Evolutionary conservation across 1,140 invertebrate species (phyloP).

Genomic region (Caenorhabditis inopinata): DNA sequence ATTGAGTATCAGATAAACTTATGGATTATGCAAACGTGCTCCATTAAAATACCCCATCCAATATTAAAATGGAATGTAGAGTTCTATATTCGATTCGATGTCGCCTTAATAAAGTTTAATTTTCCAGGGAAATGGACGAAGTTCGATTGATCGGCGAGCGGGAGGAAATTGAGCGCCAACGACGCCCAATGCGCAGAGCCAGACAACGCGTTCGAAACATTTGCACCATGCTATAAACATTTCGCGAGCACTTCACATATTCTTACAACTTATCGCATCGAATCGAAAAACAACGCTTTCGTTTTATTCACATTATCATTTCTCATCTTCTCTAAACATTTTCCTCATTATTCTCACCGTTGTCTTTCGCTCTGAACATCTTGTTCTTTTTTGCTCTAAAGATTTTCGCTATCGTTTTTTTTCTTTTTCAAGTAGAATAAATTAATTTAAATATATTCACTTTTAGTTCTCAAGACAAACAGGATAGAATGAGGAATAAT

Average conservation of each 20-base stretch:
- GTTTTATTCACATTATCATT: no score
- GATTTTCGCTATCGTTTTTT: no score
- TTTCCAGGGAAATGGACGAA: conserved; percentile 21
- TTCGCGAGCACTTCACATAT: no score
- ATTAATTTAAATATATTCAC: not conserved
- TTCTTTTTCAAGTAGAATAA: not conserved
- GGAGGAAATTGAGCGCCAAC: conserved; percentile 36
- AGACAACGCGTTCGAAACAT: conserved; percentile 42
- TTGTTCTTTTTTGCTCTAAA: no score
- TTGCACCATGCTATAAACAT: conserved; percentile 43
- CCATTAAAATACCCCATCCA: no score
- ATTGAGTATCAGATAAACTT: no score
- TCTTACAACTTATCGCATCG: no score
- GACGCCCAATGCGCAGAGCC: conserved; percentile 40
- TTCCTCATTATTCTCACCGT: not conserved
- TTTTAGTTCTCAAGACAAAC: no score
- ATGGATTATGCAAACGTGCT: no score
- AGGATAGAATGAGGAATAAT: no score
- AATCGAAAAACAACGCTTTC: no score
- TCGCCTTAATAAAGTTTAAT: not conserved
- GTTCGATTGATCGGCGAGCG: conserved; percentile 29
- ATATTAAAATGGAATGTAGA: not conserved
- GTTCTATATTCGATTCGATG: not conserved
- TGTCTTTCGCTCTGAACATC: conserved; percentile 2
- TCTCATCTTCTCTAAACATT: not conserved